Base-by-base conservation (phyloP, 1,140 invertebrate genomes). In the Campodea augens region DNA sequence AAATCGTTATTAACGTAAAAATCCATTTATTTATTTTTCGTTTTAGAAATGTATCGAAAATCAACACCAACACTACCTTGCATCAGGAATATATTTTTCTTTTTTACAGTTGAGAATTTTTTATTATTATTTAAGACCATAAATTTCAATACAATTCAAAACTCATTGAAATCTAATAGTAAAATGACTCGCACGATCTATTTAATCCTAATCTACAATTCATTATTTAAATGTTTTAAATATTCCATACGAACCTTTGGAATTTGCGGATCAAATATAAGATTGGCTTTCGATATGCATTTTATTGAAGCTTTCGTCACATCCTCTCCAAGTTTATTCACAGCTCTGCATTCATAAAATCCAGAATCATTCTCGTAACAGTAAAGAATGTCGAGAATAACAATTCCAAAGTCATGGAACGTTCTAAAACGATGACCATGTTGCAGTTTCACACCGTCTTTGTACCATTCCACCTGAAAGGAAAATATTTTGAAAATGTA, bases 301-400 rank as follows among this genome's bases (percentile, higher is more conserved):
- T 78, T 82, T 24, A 97, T 64, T 13, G 71, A 77, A 7, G 88
- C 83, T 52, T 77, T 82, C 0, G 90, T 95, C 1, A 73, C 70
- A 60, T 91, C 89, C 56, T 79, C 71, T n/a, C 90, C 90, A 46
- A 87, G 73, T 60, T 88, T 84, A 56, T 96, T 96, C 12, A 78
- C 78, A 18, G 92, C 90, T 50, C 87, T 71, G 58, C 87, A 90
- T 66, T 91, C 86, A 56, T 90, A 92, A 18, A 79, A 74, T 24
- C 92, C 91, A 39, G 86, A 90, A 61, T 98, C 95, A 66, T 97
- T 90, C 62, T 88, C 87, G 57, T 95, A 96, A 53, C 88, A 93
- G 59, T 95, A 97, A 1, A 96, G 64, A 48, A 98, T 92, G 55
- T 96, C 91, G 46, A 98, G 69, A 53, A 93, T 90, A 24, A 96